Conservation (phyloP, 2,888 invertebrate species). For the Himalopsyche japonica region DNA sequence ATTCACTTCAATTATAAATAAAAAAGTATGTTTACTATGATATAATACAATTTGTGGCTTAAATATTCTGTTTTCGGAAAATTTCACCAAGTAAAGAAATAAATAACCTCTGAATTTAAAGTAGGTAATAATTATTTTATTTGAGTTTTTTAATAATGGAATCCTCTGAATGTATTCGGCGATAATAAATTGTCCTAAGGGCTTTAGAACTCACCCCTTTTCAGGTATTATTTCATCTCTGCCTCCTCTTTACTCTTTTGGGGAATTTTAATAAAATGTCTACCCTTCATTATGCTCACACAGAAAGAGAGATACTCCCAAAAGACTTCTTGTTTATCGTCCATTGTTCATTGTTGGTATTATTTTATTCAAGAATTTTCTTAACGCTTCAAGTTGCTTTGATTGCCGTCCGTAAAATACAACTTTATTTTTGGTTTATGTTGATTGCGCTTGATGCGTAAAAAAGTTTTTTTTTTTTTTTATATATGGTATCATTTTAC, state of each 20-base stretch:
- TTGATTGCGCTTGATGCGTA: background rate
- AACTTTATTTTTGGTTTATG: background rate
- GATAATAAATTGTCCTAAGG: background rate
- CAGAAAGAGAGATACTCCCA: background rate
- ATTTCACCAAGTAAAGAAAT: no score
- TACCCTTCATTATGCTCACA: background rate
- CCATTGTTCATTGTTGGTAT: background rate
- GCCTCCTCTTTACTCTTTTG: background rate
- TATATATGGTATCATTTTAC: background rate
- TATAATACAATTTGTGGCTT: no score
- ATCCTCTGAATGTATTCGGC: background rate
- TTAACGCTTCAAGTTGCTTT: background rate
- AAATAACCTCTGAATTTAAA: background rate
- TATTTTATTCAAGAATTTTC: background rate
- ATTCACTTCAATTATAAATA: no score
- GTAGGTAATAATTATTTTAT: background rate
- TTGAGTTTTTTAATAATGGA: background rate
- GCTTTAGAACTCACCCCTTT: background rate
- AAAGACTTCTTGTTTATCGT: background rate
- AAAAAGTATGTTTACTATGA: no score
- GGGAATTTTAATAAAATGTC: background rate
- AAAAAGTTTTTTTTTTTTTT: background rate
- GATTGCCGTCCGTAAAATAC: background rate
- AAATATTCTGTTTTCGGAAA: no score
- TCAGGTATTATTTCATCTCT: background rate